Conservation (phyloP, 2,797 vertebrate genomes). For the Cyclopterus lumpus region DNA sequence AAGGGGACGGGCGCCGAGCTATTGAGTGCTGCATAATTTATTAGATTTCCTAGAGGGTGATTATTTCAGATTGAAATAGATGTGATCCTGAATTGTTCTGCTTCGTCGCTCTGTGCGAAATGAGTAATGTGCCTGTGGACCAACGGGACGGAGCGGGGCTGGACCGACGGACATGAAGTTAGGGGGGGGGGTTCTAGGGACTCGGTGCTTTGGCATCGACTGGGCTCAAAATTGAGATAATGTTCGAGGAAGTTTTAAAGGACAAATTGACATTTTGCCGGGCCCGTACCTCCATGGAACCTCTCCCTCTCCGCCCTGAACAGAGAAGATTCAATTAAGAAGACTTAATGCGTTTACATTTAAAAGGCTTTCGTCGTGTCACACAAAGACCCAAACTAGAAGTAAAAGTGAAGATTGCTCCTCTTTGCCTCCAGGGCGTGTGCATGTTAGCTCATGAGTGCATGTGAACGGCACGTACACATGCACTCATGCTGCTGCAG, state of each 20-base stretch:
- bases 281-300: background rate
- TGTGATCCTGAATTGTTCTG: constrained; percentile 74
- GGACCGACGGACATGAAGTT: constrained; percentile 46
- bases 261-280: constrained; percentile 25
- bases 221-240: constrained; percentile 43
- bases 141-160: constrained; percentile 31
- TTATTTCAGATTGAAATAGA: constrained; percentile 79
- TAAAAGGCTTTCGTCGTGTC: background rate
- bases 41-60: constrained; percentile 72
- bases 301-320: background rate
- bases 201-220: constrained; percentile 42
- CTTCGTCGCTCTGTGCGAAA: constrained; percentile 60
- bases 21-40: constrained; percentile 72
- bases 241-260: constrained; percentile 35
- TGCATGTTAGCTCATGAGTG: constrained; percentile 16
- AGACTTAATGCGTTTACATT: background rate
- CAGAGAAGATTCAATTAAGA: constrained; percentile 4
- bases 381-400: constrained; percentile 1
- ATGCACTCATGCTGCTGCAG: too few relatives aligned
- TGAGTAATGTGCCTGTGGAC: constrained; percentile 68
- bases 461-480: constrained; percentile 31
- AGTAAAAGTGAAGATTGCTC: background rate
- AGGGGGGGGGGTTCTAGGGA: constrained; percentile 38
- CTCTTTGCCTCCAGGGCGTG: background rate
- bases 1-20: constrained; percentile 42